Conservation (phyloP, 2,888 invertebrate species). For the Gari tellinella region DNA sequence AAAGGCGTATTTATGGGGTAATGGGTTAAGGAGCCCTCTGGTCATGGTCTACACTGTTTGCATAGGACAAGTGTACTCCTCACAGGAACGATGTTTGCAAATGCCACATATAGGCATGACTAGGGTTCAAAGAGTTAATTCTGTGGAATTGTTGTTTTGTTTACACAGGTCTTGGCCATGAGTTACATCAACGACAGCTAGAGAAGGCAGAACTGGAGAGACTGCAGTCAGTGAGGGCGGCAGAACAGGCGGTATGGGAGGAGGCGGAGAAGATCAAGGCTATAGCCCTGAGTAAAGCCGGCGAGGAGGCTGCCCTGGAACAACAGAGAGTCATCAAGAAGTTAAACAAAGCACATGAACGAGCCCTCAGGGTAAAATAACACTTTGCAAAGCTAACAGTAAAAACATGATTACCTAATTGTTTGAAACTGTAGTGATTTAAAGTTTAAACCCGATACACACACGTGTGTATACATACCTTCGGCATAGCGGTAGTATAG, state of each 20-base stretch:
- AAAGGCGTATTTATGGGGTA: no score
- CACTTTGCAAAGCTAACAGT: no score
- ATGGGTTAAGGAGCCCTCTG: neutral
- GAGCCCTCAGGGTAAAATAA: conserved; percentile 71
- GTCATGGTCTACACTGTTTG: neutral
- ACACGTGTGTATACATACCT: no score
- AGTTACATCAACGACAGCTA: conserved; percentile 63
- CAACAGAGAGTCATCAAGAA: conserved; percentile 71
- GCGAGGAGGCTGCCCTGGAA: conserved; percentile 67
- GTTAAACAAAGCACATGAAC: conserved; percentile 69
- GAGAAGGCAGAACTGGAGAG: conserved; percentile 72
- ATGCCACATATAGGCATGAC: neutral
- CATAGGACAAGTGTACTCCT: no score
- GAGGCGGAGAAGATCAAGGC: conserved; percentile 70
- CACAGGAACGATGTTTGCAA: no score
- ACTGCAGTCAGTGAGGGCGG: conserved; percentile 65
- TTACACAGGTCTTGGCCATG: conserved; percentile 71
- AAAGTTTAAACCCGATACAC: no score
- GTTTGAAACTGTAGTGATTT: no score
- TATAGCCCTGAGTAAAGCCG: conserved; percentile 64
- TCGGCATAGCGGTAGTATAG: no score
- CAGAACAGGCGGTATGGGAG: conserved; percentile 72
- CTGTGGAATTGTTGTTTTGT: neutral
- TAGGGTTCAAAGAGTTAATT: neutral
- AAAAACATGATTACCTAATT: no score